phyloP scores from a whole-genome alignment of 2,797 vertebrate species.

The Nyctalus aviator region DNA sequence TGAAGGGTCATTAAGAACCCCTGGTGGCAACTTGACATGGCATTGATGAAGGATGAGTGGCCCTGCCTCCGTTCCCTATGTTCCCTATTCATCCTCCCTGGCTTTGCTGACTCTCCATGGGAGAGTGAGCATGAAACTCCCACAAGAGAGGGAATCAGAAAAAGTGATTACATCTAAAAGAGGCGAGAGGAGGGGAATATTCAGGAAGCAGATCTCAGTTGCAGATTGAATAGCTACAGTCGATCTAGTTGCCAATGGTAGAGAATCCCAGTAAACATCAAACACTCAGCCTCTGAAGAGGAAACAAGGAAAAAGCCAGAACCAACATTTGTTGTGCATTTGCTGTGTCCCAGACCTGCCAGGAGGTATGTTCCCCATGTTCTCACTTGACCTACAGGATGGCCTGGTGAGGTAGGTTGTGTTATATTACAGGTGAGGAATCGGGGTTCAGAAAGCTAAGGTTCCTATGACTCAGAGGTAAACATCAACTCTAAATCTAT shows the following conservation, averaged over 20 bases:
- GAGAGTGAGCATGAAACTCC: not conserved
- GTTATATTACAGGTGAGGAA: not conserved
- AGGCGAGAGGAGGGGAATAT: not conserved
- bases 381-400: not conserved
- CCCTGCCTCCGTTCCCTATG: not conserved
- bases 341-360: not conserved
- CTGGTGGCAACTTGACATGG: not conserved
- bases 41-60: not conserved
- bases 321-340: not conserved
- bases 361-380: not conserved
- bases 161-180: not conserved
- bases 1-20: not conserved
- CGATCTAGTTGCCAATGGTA: not conserved
- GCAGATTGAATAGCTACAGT: slow-evolving; percentile 9
- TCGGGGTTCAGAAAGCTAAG: not conserved
- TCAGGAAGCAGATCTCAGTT: slow-evolving; percentile 11
- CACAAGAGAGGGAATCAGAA: not conserved
- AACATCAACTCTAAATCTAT: slow-evolving; percentile 46
- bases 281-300: not conserved
- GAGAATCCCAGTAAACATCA: not conserved
- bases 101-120: slow-evolving; percentile 7
- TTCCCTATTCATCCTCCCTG: not conserved
- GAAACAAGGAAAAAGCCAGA: not conserved
- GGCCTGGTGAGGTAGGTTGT: not conserved
- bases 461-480: not conserved